Base-by-base conservation (phyloP, 2,888 invertebrate genomes). In the Latrodectus hesperus region DNA sequence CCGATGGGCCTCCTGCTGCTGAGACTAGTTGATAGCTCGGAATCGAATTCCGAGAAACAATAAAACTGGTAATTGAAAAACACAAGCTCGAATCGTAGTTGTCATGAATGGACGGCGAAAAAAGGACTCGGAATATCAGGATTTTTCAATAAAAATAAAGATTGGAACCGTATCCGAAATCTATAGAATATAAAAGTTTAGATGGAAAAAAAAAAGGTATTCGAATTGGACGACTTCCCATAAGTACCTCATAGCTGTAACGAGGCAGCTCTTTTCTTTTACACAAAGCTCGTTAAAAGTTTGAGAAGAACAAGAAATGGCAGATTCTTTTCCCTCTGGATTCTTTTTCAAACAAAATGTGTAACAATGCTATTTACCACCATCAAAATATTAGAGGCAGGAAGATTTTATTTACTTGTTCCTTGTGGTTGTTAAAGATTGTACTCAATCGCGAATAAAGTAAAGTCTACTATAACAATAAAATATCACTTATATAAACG, bases 1-100 rank as follows among this genome's bases (percentile, higher is more conserved):
- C 80, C 85, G 22, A 51, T 53, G 68, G 85, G 55, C 75, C 75
- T 70, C 74, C 76, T 76, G 64, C 22, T 52, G 14, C 76, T 53
- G 65, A 60, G 60, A 16, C 60, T 60, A 60, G 60, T n/a, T 60
- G 60, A 60, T 60, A 60, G 60, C n/a, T 60, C 65, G 52, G 81
- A 86, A 86, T 86, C 86, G 86, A 86, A 86, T 86, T 86, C 76
- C 86, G 80, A 75, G 79, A 86, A 86, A 86, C 86, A 86, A 86
- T 86, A 86, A 86, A 86, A 86, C 72, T 53, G 53, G 86, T 86
- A 86, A 86, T 86, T 86, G 86, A 86, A 86, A 84, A 86, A 76
- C 80, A 86, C 38, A 60, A 86, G 75, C 64, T 70, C 9, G 55
- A 77, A 49, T 77, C 76, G 17, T 55, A 38, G 68, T 60, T 77